Conservation (phyloP, 2,113 vertebrate species). For the Mustelus asterias region DNA sequence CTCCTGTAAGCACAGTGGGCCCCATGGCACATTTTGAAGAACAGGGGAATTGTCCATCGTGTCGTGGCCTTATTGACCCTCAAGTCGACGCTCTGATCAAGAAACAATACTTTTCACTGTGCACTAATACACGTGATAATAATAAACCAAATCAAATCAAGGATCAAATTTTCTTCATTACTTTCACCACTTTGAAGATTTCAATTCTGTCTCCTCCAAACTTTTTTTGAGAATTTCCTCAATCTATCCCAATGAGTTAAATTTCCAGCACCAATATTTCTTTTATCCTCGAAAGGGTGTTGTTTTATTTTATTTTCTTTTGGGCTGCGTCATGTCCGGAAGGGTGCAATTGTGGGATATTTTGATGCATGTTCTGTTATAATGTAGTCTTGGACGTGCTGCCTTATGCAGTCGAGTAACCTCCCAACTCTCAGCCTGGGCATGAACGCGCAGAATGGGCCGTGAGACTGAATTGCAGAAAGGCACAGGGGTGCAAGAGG, state of each 20-base stretch:
- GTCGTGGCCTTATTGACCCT: background rate
- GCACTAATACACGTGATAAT: too few species aligned
- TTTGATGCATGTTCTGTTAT: background rate
- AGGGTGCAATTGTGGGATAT: too few species aligned
- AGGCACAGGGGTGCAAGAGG: background rate
- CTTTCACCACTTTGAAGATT: too few species aligned
- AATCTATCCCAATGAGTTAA: background rate
- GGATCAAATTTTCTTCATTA: too few species aligned
- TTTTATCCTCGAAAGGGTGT: background rate
- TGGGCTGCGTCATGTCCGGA: too few species aligned
- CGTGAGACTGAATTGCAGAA: background rate
- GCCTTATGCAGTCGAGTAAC: background rate
- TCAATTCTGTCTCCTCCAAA: background rate
- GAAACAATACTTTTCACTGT: too few species aligned
- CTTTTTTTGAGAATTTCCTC: background rate
- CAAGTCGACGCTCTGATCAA: background rate
- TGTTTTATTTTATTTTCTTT: background rate
- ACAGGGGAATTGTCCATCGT: background rate
- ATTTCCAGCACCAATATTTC: background rate
- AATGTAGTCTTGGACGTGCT: too few species aligned
- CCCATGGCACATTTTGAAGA: background rate
- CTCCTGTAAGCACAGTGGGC: background rate
- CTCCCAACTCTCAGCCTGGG: background rate
- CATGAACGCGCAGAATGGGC: background rate
- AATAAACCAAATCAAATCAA: too few species aligned